phyloP scores from a whole-genome alignment of 1,140 invertebrate genomes.

The Chionoecetes opilio region DNA sequence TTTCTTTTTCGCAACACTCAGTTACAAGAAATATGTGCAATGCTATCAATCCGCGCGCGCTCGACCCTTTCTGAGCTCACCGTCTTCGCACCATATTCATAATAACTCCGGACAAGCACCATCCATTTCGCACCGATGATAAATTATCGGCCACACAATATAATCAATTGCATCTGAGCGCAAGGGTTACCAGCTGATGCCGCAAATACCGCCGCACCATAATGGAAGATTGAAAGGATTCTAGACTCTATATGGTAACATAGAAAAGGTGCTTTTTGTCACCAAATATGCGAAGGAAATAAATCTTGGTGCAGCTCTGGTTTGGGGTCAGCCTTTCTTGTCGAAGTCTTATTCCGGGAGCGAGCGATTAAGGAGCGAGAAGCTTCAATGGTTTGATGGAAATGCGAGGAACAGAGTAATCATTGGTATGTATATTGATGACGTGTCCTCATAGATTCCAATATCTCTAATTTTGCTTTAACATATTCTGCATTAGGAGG shows the following conservation, averaged over 20 bases:
- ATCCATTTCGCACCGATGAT: constrained; percentile 78
- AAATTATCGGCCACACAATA: constrained; percentile 78
- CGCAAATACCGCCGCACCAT: constrained; percentile 63
- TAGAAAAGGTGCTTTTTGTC: constrained; percentile 52
- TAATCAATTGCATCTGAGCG: constrained; percentile 78
- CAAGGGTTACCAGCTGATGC: constrained; percentile 67
- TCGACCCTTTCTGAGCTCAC: constrained; percentile 34
- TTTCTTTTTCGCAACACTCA: too few relatives aligned
- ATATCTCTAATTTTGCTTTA: background rate
- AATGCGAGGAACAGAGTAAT: constrained; percentile 30
- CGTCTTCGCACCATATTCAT: constrained; percentile 72
- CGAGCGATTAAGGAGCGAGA: constrained; percentile 63
- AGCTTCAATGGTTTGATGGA: constrained; percentile 59
- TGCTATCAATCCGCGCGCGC: background rate
- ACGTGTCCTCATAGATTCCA: background rate
- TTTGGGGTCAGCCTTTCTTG: constrained; percentile 65
- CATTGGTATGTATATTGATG: background rate
- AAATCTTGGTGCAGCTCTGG: background rate
- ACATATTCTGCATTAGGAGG: too few relatives aligned
- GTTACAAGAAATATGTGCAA: too few relatives aligned
- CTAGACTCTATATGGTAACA: constrained; percentile 56
- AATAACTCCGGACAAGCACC: constrained; percentile 72
- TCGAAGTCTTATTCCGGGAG: background rate
- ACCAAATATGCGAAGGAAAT: constrained; percentile 7
- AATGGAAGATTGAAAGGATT: constrained; percentile 53